phyloP scores from a whole-genome alignment of 2,113 vertebrate species.

The Pelvicachromis taeniatus region DNA sequence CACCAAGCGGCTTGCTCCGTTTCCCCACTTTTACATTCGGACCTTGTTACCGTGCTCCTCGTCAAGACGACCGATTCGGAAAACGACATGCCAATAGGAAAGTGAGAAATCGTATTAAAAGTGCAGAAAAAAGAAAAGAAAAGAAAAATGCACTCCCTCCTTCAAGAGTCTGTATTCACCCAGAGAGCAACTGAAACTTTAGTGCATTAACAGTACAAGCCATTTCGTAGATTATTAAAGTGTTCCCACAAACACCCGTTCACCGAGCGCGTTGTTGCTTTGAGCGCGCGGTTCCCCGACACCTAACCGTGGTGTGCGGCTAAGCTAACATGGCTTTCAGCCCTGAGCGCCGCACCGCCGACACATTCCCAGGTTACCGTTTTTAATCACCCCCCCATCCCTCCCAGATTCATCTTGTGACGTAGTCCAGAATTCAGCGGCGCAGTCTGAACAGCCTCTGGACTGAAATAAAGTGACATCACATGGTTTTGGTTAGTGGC shows the following conservation, averaged over 20 bases:
- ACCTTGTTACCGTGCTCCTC: constrained; percentile 19
- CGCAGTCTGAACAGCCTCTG: constrained; percentile 28
- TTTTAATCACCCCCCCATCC: not conserved
- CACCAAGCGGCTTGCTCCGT: not conserved
- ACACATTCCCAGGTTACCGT: not conserved
- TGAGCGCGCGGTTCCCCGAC: constrained; percentile 2
- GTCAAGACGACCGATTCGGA: constrained; percentile 12
- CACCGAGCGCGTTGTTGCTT: constrained; percentile 20
- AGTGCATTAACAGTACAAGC: constrained; percentile 71
- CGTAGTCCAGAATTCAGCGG: constrained; percentile 21
- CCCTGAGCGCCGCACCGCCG: not conserved
- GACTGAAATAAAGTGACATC: constrained; percentile 60
- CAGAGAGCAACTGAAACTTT: constrained; percentile 32
- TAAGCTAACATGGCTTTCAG: constrained; percentile 32
- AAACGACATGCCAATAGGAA: constrained; percentile 56
- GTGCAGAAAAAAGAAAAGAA: constrained; percentile 54
- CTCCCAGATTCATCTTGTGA: not conserved
- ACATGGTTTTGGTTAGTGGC: constrained; percentile 60
- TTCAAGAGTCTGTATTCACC: constrained; percentile 38
- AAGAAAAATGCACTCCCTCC: constrained; percentile 26
- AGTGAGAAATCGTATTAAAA: constrained; percentile 63
- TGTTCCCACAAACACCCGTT: constrained; percentile 22
- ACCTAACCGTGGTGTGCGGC: not conserved
- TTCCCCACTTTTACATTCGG: constrained; percentile 34
- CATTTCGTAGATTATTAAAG: constrained; percentile 66